phyloP scores from a whole-genome alignment of 2,888 invertebrate genomes.

The Flabesymbios commensalis region DNA sequence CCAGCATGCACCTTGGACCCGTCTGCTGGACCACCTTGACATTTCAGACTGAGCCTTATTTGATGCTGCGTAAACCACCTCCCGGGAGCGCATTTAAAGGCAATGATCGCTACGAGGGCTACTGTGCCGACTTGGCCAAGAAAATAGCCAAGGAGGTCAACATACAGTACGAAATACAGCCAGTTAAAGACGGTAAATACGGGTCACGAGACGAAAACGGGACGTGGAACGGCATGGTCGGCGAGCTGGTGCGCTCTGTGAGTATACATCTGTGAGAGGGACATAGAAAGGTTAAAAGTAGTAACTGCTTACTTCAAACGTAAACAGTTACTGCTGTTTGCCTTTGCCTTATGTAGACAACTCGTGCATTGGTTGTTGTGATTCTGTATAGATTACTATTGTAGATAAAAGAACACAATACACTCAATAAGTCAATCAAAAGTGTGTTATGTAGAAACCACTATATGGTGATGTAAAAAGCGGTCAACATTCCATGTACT shows the following conservation, averaged over 20 bases:
- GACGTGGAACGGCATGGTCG: conserved; percentile 39
- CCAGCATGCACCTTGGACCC: too few species aligned
- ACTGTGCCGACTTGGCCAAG: conserved; percentile 62
- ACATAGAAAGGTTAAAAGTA: too few species aligned
- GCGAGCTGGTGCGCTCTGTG: conserved; percentile 32
- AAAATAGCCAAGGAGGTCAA: conserved; percentile 55
- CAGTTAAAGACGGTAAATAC: conserved; percentile 45
- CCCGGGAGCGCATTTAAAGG: conserved; percentile 62
- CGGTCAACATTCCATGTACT: too few species aligned
- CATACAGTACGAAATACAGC: conserved; percentile 53
- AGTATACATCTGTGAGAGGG: conserved; percentile 9
- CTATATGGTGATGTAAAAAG: too few species aligned
- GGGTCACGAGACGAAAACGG: conserved; percentile 41
- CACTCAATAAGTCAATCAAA: too few species aligned
- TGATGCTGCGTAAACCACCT: conserved; percentile 40
- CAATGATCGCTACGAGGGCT: conserved; percentile 71
- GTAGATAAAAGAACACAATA: too few species aligned
- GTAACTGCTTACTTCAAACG: too few species aligned
- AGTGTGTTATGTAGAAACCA: too few species aligned
- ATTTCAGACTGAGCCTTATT: conserved; percentile 50
- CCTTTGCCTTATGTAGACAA: too few species aligned
- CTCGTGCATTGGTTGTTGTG: too few species aligned
- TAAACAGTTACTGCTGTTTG: too few species aligned
- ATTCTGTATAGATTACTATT: too few species aligned
- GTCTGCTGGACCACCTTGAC: background rate